phyloP scores from a whole-genome alignment of 2,888 invertebrate genomes.

The Brachypalpus laphriformis region DNA sequence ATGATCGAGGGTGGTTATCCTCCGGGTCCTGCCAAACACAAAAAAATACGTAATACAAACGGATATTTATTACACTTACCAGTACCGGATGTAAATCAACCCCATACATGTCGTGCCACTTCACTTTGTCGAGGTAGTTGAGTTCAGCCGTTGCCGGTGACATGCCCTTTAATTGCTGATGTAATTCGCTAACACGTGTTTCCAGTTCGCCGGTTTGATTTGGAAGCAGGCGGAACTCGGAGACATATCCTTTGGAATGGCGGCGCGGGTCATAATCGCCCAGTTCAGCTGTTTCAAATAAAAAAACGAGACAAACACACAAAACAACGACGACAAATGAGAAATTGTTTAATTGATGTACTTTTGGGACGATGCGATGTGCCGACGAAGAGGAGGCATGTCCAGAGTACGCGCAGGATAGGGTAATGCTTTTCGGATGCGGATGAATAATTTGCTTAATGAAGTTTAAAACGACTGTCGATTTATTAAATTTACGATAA shows the following conservation, averaged over 20 bases:
- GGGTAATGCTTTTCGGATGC: conserved; percentile 66
- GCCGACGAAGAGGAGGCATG: too few species aligned
- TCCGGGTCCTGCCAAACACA: neutral
- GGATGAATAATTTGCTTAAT: conserved; percentile 73
- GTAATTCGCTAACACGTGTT: conserved; percentile 92
- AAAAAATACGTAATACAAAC: conserved; percentile 29
- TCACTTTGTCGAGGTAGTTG: conserved; percentile 97
- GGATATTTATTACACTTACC: conserved; percentile 85
- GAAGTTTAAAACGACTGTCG: conserved; percentile 71
- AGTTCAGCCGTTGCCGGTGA: conserved; percentile 95
- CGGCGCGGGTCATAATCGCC: conserved; percentile 96
- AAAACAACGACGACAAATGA: conserved; percentile 37
- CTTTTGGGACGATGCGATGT: neutral
- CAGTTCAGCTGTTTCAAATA: conserved; percentile 90
- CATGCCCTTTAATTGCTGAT: conserved; percentile 90
- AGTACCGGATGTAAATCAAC: conserved; percentile 98
- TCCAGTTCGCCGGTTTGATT: conserved; percentile 97
- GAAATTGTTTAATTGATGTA: conserved; percentile 42
- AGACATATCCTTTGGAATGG: conserved; percentile 95
- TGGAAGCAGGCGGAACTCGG: conserved; percentile 95
- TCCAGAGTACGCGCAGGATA: neutral
- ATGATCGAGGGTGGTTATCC: conserved; percentile 31
- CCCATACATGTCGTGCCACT: conserved; percentile 99
- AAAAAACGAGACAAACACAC: conserved; percentile 17
- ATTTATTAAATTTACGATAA: conserved; percentile 73